Evolutionary conservation across 1,140 invertebrate genomes (phyloP), one percentile per base, ranked within the genome.

Genomic region (Dendrolimus kikuchii): DNA sequence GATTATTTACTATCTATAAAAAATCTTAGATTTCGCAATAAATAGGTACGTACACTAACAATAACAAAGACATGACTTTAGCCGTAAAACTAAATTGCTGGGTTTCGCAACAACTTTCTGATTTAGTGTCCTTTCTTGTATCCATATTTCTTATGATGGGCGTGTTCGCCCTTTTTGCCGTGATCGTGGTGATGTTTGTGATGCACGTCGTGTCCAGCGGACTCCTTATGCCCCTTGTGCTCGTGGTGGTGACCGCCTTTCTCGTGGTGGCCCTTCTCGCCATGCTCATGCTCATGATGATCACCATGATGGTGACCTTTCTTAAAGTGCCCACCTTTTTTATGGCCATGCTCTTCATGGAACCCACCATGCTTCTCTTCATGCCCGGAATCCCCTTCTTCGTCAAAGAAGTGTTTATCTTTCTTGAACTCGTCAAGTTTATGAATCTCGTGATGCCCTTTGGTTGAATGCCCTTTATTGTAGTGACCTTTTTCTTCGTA

Each of bases 371-470:
- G 90, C 53, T 90, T 89, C 62, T 90, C 88, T 62, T 93, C 91
- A 49, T 92, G 90, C 0, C 91, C 93, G 4, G 92, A 92, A 58
- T 93, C 93, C 60, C 94, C 92, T 62, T 89, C 90, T 71, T 95
- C 93, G 47, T 95, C 93, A 66, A 94, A 95, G 81, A 94, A 94
- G 42, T 73, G 68, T 66, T 86, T 86, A 51, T 86, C 80, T 59
- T 86, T 86, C 62, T 86, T 86, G 51, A 91, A 93, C 69, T 95
- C 93, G 61, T 95, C 93, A 6, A 86, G 64, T 65, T 93, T 94
- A 69, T 94, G 92, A 41, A 92, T 90, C 71, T 92, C 93, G 65
- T 94, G 92, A 59, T 94, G 92, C 56, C 93, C 93, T n/a, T 93
- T 93, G 42, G 90, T 93, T 0, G 92, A 92, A 73, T 94, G 93